Conservation (phyloP, 2,888 invertebrate genomes). For the Chaetoderma sp. region DNA sequence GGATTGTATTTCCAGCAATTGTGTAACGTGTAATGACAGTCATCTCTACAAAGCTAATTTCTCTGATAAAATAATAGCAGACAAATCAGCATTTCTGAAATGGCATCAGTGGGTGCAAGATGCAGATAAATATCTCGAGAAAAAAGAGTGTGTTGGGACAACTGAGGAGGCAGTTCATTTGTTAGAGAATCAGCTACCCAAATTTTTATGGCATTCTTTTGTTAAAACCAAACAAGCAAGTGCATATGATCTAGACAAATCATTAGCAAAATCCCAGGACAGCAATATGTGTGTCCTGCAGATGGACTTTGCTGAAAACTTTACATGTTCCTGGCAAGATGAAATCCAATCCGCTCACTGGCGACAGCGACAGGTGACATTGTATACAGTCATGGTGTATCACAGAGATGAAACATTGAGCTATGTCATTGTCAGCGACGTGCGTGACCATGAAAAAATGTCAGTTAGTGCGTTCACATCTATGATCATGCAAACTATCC, state of each 20-base stretch:
- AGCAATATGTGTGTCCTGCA: constrained; percentile 14
- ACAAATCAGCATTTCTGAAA: neutral
- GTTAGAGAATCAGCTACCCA: constrained; percentile 4
- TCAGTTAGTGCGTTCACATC: constrained; percentile 11
- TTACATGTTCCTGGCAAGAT: constrained; percentile 13
- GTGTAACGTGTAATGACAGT: neutral
- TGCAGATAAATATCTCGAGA: constrained; percentile 3
- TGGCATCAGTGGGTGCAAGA: constrained; percentile 15
- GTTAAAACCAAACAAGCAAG: constrained; percentile 13
- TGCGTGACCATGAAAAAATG: constrained; percentile 16
- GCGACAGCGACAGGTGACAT: constrained; percentile 12
- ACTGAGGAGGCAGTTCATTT: constrained; percentile 1
- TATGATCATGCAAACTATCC: constrained; percentile 1
- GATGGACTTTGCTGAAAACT: constrained; percentile 25
- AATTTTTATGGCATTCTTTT: constrained; percentile 13
- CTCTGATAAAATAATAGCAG: neutral
- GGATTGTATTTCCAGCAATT: neutral
- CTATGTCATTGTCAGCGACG: constrained; percentile 11
- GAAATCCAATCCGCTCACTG: constrained; percentile 26
- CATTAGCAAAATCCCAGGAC: neutral
- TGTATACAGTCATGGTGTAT: constrained; percentile 18
- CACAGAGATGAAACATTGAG: constrained; percentile 1
- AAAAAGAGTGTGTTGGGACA: constrained; percentile 2
- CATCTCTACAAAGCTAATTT: neutral
- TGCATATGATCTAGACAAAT: constrained; percentile 5